Base-by-base conservation (phyloP, 53 echinoderm and acorn worm genomes). In the Holothuria scabra region DNA sequence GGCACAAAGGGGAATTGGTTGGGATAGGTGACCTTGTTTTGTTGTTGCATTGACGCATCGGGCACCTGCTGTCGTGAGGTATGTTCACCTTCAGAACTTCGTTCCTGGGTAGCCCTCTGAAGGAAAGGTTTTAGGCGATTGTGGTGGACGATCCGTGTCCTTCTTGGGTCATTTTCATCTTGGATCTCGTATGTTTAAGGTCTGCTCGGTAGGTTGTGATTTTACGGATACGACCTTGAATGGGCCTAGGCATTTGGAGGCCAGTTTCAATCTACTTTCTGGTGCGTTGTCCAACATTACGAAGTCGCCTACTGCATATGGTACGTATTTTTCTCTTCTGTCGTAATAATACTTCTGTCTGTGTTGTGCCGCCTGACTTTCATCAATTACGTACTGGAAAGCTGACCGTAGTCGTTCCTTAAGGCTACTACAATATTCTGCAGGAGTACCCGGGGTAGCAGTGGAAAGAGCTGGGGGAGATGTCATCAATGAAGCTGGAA, bases 321-420 rank as follows among this genome's bases (percentile, higher is more conserved):
- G 38, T 24, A 24, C 0, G 72, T 16, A 35, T 46, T 35, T 37
- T 13, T 72, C 34, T 13, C 14, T 38, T 13, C 3, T 35, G 38
- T 72, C 72, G 46, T 72, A 37, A 44, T 72, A 72, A 44, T 33
- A 72, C 35, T 79, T 56, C 79, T 49, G 79, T 55, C 30, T n/a
- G 22, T 24, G 28, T 19, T 79, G 1, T 79, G 79, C 56, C 6
- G 29, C 56, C 0, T n/a, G 30, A 20, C 30, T 28, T 0, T 28
- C 59, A 28, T 79, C 24, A 56, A 12, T 11, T 19, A 28, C 7
- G 28, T 79, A 56, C 16, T 79, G 13, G 28, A 79, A 55, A 19
- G 79, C 79, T 20, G 12, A 29, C 34, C 56, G 8, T 21, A 79
- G 79, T 22, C 79, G 55, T 56, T 59, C 59, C 30, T 79, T 79